Percentiles rank a stretch among this genome's conserved stretches.
These are phyloP conservation scores for Fukomys damarensis DNA, from an alignment of 2,113 vertebrate species.

Conservation along the genomic window DNA sequence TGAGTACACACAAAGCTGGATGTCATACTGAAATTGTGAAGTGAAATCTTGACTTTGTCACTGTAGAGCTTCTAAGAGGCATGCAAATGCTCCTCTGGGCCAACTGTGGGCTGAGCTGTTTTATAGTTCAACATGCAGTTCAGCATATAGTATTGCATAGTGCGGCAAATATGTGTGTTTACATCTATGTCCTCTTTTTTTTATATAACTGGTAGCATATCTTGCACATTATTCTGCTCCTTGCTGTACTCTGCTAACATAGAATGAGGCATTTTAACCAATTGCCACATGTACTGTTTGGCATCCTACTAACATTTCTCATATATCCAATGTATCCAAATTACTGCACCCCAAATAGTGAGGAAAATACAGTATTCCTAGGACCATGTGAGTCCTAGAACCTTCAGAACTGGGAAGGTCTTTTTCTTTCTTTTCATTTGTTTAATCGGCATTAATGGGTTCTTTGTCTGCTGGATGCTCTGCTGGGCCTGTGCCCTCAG, in stretches of 20 bases:
- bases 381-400: background rate
- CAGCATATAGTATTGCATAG: no score
- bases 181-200: background rate
- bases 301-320: background rate
- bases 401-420: background rate
- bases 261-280: background rate
- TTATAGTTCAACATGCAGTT: no score
- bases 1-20: background rate
- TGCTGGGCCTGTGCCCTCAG: background rate
- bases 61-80: background rate
- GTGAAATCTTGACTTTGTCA: background rate
- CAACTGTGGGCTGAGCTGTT: background rate
- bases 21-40: background rate
- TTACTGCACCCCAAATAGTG: background rate
- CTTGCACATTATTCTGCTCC: background rate
- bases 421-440: background rate
- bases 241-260: background rate
- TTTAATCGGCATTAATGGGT: background rate
- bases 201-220: background rate
- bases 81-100: background rate
- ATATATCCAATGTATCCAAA: background rate
- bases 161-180: background rate
- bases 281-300: background rate
- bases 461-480: background rate
- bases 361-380: background rate